Base-by-base conservation (phyloP, 2,888 invertebrate genomes). In the Caenorhabditis zanzibari region DNA sequence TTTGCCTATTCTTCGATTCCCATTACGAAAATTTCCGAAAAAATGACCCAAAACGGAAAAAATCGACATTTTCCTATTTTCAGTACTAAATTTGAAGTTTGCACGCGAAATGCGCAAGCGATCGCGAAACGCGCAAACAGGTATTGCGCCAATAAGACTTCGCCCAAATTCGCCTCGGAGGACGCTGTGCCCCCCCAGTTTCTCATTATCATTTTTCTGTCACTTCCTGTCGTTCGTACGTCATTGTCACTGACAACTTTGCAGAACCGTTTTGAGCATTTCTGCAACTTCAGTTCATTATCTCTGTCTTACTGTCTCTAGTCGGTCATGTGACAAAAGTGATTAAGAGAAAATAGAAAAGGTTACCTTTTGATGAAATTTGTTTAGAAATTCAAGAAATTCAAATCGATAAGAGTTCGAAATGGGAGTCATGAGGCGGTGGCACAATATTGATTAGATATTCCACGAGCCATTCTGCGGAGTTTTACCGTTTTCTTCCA, bases 161-260 rank as follows among this genome's bases (percentile, higher is more conserved):
- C n/a, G n/a, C n/a, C n/a, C n/a, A n/a, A n/a, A n/a, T n/a, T n/a
- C n/a, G n/a, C n/a, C n/a, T n/a, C n/a, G n/a, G n/a, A n/a, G n/a
- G n/a, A n/a, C n/a, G n/a, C n/a, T n/a, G n/a, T n/a, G n/a, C n/a
- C n/a, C n/a, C n/a, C n/a, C n/a, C n/a, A n/a, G 24, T 38, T 28
- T 56, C 26, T 59, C 58, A 38, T 28, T 61, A 72, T 59, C 63
- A 66, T 35, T 58, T 41, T 56, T 64, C 52, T 75, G 75, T 75
- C 75, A 75, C 76, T 59, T 76, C 76, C 76, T 80, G 80, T 73
- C 66, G 64, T 52, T 68, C 52, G 64, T 81, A 81, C 74, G 77
- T 77, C 73, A 74, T 35, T 73, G 76, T 68, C 76, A 77, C 69
- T 77, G 77, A 71, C 77, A 77, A 77, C 38, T 61, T 69, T 77